Evolutionary conservation across 2,888 invertebrate genomes (phyloP), one percentile per base, ranked within the genome.

Genomic region (Athrips mouffetella): DNA sequence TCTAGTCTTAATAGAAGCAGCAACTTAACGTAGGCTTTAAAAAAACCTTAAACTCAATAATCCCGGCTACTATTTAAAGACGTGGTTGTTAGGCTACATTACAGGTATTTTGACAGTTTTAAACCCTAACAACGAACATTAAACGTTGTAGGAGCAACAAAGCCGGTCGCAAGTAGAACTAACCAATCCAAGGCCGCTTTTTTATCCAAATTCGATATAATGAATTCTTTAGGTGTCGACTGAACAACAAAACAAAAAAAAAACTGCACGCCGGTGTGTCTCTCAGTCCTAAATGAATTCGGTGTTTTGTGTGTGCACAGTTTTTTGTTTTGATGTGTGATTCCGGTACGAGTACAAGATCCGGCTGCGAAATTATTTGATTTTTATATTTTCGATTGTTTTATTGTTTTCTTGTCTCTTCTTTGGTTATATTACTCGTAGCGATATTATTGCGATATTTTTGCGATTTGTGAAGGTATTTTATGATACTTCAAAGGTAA

Each of bases 191-290:
- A 70, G 72, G 73, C 62, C 71, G 62, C 55, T 78, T 78, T n/a
- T 80, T 80, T 72, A 65, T 55, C 45, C 49, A 66, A 70, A 72
- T 72, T 69, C 65, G 74, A 79, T 79, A 76, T 79, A 76, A 76
- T 68, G 69, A 71, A 73, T 67, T 67, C 63, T 57, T 54, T 51
- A 60, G 50, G 52, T 57, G 57, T 54, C 40, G 50, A 53, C 18
- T 47, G 49, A 31, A 6, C 40, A 52, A 54, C 48, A 57, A 62
- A 67, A 63, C 57, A 58, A 65, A 59, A 60, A 50, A 40, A 29
- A 13, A 23, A 42, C 8, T 18, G 6, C 13, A 41, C 58, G 47
- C 51, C 49, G 30, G 47, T 48, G 58, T 59, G 63, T 65, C 64
- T 65, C 58, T 49, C 59, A 60, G 54, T 53, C 57, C 58, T 50